phyloP scores from a whole-genome alignment of 2,888 invertebrate genomes.

The Agrilus mali region DNA sequence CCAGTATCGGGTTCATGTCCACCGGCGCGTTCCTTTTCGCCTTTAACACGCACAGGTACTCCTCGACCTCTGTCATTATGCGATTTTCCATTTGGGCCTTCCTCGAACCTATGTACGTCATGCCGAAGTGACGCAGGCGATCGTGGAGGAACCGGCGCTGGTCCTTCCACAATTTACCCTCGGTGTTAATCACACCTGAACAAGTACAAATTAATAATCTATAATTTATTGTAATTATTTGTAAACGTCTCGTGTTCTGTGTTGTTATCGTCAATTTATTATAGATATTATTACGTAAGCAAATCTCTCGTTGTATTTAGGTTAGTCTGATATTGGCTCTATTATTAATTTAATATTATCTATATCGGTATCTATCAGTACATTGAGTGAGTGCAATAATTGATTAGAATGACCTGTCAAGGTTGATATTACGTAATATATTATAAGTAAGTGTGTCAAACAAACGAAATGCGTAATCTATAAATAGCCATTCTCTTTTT shows the following conservation, averaged over 20 bases:
- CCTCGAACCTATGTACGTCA: conserved; percentile 73
- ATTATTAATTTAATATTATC: too few relatives aligned
- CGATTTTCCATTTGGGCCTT: conserved; percentile 72
- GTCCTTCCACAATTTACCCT: conserved; percentile 81
- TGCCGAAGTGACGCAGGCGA: conserved; percentile 72
- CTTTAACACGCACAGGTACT: conserved; percentile 53
- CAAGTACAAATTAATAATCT: conserved; percentile 12
- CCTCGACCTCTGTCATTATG: conserved; percentile 72
- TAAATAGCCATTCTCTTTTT: too few relatives aligned
- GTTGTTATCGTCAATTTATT: too few relatives aligned
- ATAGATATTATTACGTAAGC: background rate
- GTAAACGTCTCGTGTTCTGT: too few relatives aligned
- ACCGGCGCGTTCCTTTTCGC: conserved; percentile 53
- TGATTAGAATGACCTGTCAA: conserved; percentile 27
- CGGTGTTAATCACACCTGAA: conserved; percentile 82
- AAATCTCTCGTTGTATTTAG: conserved; percentile 8
- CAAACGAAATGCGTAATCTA: conserved; percentile 21
- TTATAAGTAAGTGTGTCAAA: conserved; percentile 27
- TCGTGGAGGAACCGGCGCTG: conserved; percentile 80
- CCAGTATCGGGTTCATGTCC: conserved; percentile 62
- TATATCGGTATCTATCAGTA: too few relatives aligned
- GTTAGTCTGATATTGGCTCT: conserved; percentile 12
- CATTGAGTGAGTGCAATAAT: too few relatives aligned
- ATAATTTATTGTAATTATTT: background rate
- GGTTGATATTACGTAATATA: conserved; percentile 21